Evolutionary conservation across 2,797 vertebrate species (phyloP).

Genomic region (Lagodon rhomboides): DNA sequence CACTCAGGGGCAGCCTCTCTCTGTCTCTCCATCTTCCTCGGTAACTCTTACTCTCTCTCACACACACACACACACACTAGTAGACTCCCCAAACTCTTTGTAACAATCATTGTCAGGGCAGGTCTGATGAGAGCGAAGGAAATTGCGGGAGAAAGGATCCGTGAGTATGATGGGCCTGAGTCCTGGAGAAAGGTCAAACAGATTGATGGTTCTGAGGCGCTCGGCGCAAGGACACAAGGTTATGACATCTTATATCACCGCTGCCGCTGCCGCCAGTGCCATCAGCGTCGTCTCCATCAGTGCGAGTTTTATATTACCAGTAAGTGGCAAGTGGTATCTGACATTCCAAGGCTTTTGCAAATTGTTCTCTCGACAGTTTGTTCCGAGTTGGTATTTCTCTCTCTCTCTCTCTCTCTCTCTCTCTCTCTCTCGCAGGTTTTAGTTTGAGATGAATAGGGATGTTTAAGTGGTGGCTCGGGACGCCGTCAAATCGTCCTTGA

Average conservation of each 20-base stretch:
- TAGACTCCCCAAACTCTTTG: constrained; percentile 41
- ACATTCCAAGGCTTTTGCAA: constrained; percentile 76
- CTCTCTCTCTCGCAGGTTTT: constrained; percentile 61
- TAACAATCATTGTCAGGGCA: constrained; percentile 64
- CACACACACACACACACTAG: not conserved
- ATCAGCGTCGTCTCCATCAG: constrained; percentile 64
- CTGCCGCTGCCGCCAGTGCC: constrained; percentile 50
- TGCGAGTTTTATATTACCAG: constrained; percentile 67
- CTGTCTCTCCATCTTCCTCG: constrained; percentile 50
- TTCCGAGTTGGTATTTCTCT: constrained; percentile 61
- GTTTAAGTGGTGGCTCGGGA: constrained; percentile 80
- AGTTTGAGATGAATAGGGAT: constrained; percentile 76
- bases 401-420: constrained; percentile 41
- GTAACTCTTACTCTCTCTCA: not conserved
- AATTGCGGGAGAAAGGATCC: constrained; percentile 55
- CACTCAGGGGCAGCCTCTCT: constrained; percentile 54
- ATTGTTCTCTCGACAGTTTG: constrained; percentile 68
- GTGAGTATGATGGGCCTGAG: constrained; percentile 47
- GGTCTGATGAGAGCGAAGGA: constrained; percentile 56
- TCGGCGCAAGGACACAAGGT: constrained; percentile 65
- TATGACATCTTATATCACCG: constrained; percentile 78
- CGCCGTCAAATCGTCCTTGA: constrained; percentile 81
- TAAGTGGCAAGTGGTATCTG: constrained; percentile 71
- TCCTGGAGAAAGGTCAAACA: constrained; percentile 73
- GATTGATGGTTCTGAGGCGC: constrained; percentile 68